These are phyloP conservation scores for Hyperoplus immaculatus DNA, from an alignment of 2,797 vertebrate genomes.

Conservation along the genomic window DNA sequence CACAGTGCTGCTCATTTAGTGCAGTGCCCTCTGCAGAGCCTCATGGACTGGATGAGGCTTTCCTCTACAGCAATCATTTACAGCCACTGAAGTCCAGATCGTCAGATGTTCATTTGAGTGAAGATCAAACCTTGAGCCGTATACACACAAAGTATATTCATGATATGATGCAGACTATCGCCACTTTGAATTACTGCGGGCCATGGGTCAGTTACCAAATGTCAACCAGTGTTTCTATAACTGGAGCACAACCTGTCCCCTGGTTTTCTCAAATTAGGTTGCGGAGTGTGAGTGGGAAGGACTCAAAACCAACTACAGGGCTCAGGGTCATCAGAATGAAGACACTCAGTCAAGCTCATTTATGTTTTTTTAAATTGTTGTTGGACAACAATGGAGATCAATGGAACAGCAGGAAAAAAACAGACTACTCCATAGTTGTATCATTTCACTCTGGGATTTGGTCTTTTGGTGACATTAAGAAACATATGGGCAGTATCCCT, in stretches of 20 bases:
- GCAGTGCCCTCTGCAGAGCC: neutral
- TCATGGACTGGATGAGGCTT: conserved; percentile 1
- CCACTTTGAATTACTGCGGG: neutral
- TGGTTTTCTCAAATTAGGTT: neutral
- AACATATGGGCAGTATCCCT: neutral
- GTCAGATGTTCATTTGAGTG: neutral
- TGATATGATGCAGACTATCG: conserved; percentile 12
- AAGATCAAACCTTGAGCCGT: neutral
- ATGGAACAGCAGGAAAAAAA: neutral
- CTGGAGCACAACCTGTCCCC: neutral
- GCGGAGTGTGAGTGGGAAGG: neutral
- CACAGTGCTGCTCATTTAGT: conserved; percentile 19
- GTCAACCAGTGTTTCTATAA: neutral
- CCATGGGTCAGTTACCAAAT: neutral
- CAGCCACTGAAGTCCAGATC: conserved; percentile 16
- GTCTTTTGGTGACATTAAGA: neutral
- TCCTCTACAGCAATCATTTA: neutral
- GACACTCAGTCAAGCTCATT: neutral
- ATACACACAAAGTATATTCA: conserved; percentile 6
- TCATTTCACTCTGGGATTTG: neutral
- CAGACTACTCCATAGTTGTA: neutral
- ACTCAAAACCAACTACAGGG: neutral
- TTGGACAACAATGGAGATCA: neutral
- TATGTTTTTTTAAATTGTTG: neutral
- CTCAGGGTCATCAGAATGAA: neutral